Evolutionary conservation across 2,797 vertebrate genomes (phyloP).

Genomic region (Brotogeris chrysoptera): DNA sequence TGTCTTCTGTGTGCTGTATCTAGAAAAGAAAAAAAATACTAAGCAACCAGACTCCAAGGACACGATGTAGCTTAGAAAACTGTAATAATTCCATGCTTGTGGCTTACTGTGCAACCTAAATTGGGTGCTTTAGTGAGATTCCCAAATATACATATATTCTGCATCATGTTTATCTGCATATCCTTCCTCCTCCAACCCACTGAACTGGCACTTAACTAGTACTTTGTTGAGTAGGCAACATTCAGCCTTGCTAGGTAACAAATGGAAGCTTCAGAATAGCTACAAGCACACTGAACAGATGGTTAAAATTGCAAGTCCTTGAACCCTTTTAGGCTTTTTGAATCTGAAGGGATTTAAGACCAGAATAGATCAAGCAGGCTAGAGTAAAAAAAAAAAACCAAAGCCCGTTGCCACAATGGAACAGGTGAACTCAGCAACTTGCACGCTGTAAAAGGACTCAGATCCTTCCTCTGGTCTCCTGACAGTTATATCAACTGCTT

Average conservation of each 20-base stretch:
- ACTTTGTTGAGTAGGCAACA: neutral
- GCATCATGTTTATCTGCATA: neutral
- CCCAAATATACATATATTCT: neutral
- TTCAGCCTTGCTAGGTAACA: neutral
- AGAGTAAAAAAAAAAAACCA: neutral
- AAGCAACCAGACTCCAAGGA: neutral
- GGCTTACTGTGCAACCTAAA: neutral
- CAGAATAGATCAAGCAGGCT: neutral
- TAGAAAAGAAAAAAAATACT: conserved; percentile 50
- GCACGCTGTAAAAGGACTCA: neutral
- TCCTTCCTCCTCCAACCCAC: neutral
- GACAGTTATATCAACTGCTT: fast-evolving
- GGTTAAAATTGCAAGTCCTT: neutral
- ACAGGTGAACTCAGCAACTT: neutral
- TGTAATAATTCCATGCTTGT: neutral
- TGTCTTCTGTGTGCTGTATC: conserved; percentile 98
- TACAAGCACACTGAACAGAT: neutral
- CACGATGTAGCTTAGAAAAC: neutral
- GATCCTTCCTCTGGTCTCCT: neutral
- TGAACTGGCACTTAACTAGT: neutral
- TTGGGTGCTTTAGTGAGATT: fast-evolving
- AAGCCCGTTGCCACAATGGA: neutral
- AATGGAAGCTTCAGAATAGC: neutral
- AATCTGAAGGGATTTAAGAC: neutral
- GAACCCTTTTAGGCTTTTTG: neutral